Conservation (phyloP, 2,888 invertebrate species). For the Drosophila greeni region DNA sequence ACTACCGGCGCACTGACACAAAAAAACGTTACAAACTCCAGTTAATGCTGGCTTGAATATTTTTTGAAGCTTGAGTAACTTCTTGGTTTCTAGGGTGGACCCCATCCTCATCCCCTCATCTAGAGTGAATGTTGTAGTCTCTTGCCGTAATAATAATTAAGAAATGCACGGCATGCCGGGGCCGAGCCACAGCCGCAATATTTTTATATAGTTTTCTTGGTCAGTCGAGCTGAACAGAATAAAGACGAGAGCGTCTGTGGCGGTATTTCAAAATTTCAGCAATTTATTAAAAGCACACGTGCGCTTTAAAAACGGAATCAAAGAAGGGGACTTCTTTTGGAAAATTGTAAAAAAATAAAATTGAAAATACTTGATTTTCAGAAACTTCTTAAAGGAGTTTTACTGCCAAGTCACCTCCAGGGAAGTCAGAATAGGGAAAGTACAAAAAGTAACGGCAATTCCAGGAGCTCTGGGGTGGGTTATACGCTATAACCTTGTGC, state of each 20-base stretch:
- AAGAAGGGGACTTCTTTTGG: neutral
- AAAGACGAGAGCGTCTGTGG: constrained; percentile 20
- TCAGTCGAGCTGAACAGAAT: constrained; percentile 63
- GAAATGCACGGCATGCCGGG: constrained; percentile 67
- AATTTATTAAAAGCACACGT: constrained; percentile 60
- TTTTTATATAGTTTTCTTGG: constrained; percentile 46
- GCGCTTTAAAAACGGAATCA: constrained; percentile 26
- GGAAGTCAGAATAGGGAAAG: neutral
- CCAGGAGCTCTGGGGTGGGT: constrained; percentile 48
- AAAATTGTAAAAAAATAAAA: neutral
- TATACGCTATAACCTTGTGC: constrained; percentile 20
- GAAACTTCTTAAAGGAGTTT: neutral
- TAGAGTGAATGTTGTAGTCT: constrained; percentile 27
- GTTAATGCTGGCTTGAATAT: constrained; percentile 31
- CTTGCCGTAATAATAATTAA: constrained; percentile 62
- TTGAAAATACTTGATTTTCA: neutral
- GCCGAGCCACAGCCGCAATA: constrained; percentile 19
- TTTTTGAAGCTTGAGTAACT: constrained; percentile 66
- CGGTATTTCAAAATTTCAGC: constrained; percentile 48
- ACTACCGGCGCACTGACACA: constrained; percentile 56
- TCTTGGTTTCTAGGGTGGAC: constrained; percentile 37
- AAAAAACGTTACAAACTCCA: constrained; percentile 74
- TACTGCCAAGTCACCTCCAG: neutral
- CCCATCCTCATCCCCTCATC: constrained; percentile 26
- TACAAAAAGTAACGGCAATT: constrained; percentile 64